Evolutionary conservation across 2,113 vertebrate species (phyloP).

Genomic region (Artemisiospiza belli): DNA sequence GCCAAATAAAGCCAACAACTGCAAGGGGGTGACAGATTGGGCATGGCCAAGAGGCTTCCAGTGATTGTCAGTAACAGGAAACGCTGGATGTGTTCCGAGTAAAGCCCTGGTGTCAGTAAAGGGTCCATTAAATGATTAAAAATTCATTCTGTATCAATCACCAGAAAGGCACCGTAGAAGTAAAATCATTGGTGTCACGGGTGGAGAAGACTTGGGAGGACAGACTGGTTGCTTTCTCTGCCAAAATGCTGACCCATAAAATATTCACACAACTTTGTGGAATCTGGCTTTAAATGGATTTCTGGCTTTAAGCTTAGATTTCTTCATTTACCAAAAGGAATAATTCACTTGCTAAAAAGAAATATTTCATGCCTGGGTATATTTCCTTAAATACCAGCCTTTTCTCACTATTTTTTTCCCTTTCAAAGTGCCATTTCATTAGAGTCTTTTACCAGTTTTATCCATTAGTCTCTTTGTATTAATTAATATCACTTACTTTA

Average conservation of each 20-base stretch:
- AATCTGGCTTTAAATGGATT: not conserved
- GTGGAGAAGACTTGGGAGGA: not conserved
- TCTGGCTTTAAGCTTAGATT: not conserved
- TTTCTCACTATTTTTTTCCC: not conserved
- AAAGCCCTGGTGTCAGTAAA: not conserved
- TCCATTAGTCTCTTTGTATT: not conserved
- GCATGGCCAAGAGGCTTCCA: not conserved
- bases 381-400: not conserved
- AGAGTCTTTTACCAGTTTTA: not conserved
- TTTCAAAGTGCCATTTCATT: not conserved
- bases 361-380: not conserved
- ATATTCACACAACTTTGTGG: not conserved
- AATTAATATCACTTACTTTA: not conserved
- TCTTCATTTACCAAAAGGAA: not conserved
- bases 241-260: not conserved
- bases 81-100: not conserved
- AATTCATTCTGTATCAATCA: not conserved
- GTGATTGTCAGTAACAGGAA: conserved; percentile 12
- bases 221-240: not conserved
- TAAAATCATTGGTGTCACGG: not conserved
- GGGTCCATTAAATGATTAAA: not conserved
- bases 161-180: not conserved
- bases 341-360: not conserved
- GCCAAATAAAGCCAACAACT: conserved; percentile 26
- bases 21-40: not conserved